These are phyloP conservation scores for Phalloptychus januarius DNA, from an alignment of 2,797 vertebrate species.

Conservation along the genomic window DNA sequence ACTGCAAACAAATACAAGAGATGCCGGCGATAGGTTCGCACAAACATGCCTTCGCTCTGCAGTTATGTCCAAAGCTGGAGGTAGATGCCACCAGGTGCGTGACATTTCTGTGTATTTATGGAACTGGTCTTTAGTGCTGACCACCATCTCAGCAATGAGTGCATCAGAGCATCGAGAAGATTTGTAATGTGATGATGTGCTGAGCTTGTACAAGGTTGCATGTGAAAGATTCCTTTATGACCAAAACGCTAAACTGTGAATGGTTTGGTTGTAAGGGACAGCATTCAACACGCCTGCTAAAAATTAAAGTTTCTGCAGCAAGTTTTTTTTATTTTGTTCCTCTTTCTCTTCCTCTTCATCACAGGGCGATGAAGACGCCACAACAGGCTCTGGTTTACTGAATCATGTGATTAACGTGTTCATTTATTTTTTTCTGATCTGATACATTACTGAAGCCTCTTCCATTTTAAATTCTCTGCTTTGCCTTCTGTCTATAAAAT, in stretches of 20 bases:
- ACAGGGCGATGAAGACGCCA: not conserved
- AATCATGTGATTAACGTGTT: not conserved
- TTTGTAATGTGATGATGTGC: conserved; percentile 44
- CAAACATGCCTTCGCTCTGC: conserved; percentile 4
- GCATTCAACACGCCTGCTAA: conserved; percentile 38
- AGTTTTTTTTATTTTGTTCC: not conserved
- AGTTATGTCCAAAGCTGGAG: not conserved
- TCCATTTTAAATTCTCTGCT: not conserved
- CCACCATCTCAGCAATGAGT: conserved; percentile 13
- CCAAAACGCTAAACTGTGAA: conserved; percentile 31
- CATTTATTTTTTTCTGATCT: not conserved
- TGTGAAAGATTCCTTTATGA: conserved; percentile 43
- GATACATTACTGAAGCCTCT: not conserved
- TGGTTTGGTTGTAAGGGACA: conserved; percentile 5
- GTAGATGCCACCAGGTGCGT: conserved; percentile 3
- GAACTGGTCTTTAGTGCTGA: conserved; percentile 1
- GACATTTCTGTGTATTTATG: conserved; percentile 20
- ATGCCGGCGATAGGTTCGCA: conserved; percentile 13
- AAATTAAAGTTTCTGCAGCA: not conserved
- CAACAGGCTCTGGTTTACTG: not conserved
- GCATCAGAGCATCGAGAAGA: conserved; percentile 13
- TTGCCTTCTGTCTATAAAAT: not conserved
- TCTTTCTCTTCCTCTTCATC: conserved; percentile 4
- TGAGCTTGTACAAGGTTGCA: conserved; percentile 22
- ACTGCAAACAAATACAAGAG: conserved; percentile 17